These are phyloP conservation scores for Ethmia dodecea DNA, from an alignment of 2,888 invertebrate species.

Conservation along the genomic window DNA sequence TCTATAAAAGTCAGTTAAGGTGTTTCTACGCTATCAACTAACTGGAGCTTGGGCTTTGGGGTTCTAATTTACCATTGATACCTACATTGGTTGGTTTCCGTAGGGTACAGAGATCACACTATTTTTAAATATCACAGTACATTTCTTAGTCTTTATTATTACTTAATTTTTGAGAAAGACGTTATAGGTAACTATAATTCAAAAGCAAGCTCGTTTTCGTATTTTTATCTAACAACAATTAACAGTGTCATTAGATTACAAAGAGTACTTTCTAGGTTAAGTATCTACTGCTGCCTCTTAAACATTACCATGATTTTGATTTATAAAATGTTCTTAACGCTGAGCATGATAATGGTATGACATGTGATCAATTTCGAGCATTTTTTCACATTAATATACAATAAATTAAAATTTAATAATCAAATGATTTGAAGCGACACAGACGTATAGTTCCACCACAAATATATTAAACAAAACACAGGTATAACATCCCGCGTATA, in stretches of 20 bases:
- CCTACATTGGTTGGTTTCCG: conserved; percentile 4
- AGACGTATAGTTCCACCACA: conserved; percentile 37
- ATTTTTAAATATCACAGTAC: too few species aligned
- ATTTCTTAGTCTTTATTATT: too few species aligned
- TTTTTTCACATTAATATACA: conserved; percentile 34
- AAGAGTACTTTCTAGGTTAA: too few species aligned
- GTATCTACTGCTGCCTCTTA: too few species aligned
- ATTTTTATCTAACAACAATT: too few species aligned
- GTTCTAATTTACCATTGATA: conserved; percentile 14
- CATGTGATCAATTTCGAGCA: conserved; percentile 26
- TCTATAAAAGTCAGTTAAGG: conserved; percentile 7
- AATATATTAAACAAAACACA: conserved; percentile 25
- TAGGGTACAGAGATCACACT: too few species aligned
- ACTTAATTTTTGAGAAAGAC: too few species aligned
- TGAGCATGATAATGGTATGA: conserved; percentile 2
- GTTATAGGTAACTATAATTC: too few species aligned
- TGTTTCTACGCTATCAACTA: conserved; percentile 16
- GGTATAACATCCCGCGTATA: conserved; percentile 18
- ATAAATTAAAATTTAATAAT: conserved; percentile 31
- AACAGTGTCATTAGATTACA: too few species aligned
- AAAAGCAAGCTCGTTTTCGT: too few species aligned
- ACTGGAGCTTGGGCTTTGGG: conserved; percentile 12
- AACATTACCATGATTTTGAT: too few species aligned
- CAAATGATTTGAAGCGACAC: conserved; percentile 34
- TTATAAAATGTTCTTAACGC: conserved; percentile 10